Conservation (phyloP, 2,113 vertebrate species). For the Chaenocephalus aceratus region DNA sequence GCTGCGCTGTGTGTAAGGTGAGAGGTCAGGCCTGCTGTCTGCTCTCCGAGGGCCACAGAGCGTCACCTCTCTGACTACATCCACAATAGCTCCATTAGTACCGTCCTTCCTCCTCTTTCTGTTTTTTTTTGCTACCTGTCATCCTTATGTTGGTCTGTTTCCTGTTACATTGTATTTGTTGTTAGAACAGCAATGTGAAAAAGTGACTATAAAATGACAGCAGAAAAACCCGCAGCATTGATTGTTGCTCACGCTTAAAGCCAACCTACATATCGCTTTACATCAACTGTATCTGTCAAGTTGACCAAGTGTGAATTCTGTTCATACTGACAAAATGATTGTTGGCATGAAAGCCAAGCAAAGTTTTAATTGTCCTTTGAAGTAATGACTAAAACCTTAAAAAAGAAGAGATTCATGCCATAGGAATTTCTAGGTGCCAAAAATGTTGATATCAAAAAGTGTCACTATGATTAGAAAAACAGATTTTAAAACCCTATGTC, state of each 20-base stretch:
- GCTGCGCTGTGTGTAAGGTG: conserved; percentile 38
- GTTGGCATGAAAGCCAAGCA: conserved; percentile 2
- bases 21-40: conserved; percentile 56
- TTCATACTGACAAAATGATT: neutral
- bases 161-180: conserved; percentile 11
- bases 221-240: conserved; percentile 1
- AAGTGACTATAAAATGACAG: neutral
- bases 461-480: neutral
- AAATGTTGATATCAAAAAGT: neutral
- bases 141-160: conserved; percentile 7
- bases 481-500: neutral
- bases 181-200: neutral
- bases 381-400: neutral
- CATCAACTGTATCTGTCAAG: neutral
- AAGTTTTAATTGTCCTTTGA: conserved; percentile 15
- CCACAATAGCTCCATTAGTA: conserved; percentile 63
- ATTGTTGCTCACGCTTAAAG: conserved; percentile 22
- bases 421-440: neutral
- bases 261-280: conserved; percentile 11
- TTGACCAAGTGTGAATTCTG: too few species aligned
- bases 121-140: conserved; percentile 32
- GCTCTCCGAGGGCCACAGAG: conserved; percentile 33
- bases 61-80: conserved; percentile 48
- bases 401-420: neutral
- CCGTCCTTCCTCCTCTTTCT: conserved; percentile 41